Evolutionary conservation across 2,888 invertebrate genomes (phyloP), one percentile per base, ranked within the genome.

Genomic region (Entomobrya multifasciata): DNA sequence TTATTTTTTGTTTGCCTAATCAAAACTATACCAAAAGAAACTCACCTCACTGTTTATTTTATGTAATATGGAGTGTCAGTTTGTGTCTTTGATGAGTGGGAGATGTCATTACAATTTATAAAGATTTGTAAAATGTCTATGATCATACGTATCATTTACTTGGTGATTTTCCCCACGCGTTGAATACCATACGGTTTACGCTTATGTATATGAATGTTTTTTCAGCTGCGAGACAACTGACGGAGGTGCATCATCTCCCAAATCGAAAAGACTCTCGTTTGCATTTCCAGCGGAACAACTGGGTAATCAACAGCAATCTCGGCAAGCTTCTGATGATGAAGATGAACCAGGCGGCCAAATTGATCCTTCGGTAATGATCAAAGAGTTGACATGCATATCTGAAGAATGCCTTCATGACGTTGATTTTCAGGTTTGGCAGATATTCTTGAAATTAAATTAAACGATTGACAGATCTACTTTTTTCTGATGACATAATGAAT

Each of bases 351-450:
- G 77, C 20, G 87, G 84, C 27, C 70, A 55, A 15, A 83, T 88
- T 55, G 90, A 90, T 79, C 89, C 88, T 44, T 87, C 88, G 47
- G 81, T 86, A 20, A 70, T 88, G 52, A 85, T 88, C 44, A 90
- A 91, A 0, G 96, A 96, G 92, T 93, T 96, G 88, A 96, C 96
- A 15, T 96, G 96, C 93, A 96, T 96, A 92, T 96, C 96, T 65
- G 96, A 96, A 92, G 96, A 96, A 92, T 96, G 96, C 36, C 96
- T 96, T 79, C 95, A 96, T 0, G 96, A 96, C 91, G 95, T 96
- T 94, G 96, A 96, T 92, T 93, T 96, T 67, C 96, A 96, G 20
- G 96, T 96, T 41, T n/a, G 57, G 77, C 8, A 47, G 11, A 15
- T 70, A 70, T 27, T 74, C 27, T 52, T 27, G 8, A 76, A 60